Base-by-base conservation (phyloP, 2,888 invertebrate species). In the Eueremaeus valkanovi region DNA sequence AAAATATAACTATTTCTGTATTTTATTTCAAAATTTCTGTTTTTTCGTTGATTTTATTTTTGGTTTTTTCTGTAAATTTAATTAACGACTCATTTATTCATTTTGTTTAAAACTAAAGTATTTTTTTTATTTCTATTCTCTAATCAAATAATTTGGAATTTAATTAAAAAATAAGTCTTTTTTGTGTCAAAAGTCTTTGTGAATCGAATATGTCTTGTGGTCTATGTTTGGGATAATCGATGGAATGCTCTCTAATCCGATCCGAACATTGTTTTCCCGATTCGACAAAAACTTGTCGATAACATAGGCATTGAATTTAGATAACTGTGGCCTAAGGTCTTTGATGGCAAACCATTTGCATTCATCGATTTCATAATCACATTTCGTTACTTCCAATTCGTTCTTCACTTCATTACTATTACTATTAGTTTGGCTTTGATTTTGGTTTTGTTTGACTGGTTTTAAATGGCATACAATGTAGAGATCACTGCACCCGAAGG, bases 401-500 rank as follows among this genome's bases (percentile, higher is more conserved):
- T n/a, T n/a, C n/a, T n/a, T n/a, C n/a, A n/a, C n/a, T n/a, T n/a
- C n/a, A n/a, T n/a, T n/a, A n/a, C n/a, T n/a, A n/a, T n/a, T n/a
- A n/a, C n/a, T n/a, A n/a, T n/a, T n/a, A n/a, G n/a, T n/a, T n/a
- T n/a, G n/a, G n/a, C n/a, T n/a, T n/a, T n/a, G n/a, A 42, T n/a
- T 21, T 29, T 40, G 0, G 27, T 40, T 40, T n/a, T 40, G 29
- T 29, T 76, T 72, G 1, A 85, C 82, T 0, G 94, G 91, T 72
- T 79, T 80, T 74, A 95, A 85, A 77, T 88, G 87, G 5, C 92
- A 88, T 2, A 95, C 88, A 75, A 91, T 86, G 83, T 95, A 95
- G 75, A 95, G 88, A 83, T 95, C 95, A 0, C 93, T 93, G 83
- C 93, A 93, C 0, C 87, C 89, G 83, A 91, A 93, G 82, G 88